Evolutionary conservation across 2,113 vertebrate species (phyloP).

Genomic region (Aleadryas rufinucha): DNA sequence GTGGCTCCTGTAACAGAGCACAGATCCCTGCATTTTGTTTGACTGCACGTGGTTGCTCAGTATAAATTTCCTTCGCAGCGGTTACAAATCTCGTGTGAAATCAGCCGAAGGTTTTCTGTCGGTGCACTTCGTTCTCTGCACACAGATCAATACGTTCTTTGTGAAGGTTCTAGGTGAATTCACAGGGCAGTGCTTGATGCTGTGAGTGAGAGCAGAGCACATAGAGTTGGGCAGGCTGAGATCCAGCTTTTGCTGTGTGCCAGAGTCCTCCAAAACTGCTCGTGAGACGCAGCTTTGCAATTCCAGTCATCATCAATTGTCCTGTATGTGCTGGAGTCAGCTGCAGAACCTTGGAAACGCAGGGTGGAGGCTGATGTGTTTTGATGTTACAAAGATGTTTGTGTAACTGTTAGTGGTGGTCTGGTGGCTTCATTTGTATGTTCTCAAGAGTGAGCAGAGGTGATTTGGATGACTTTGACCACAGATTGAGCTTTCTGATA

Average conservation of each 20-base stretch:
- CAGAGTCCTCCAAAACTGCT: neutral
- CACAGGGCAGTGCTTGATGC: neutral
- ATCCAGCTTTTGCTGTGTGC: neutral
- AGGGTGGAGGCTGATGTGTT: neutral
- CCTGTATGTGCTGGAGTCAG: neutral
- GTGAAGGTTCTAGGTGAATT: neutral
- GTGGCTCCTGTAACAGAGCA: neutral
- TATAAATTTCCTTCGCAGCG: neutral
- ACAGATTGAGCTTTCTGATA: neutral
- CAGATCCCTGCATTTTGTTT: neutral
- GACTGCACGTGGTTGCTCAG: neutral
- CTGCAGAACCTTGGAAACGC: accelerated
- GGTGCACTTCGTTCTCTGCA: accelerated
- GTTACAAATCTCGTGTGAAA: neutral
- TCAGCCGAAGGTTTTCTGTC: neutral
- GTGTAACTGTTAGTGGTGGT: neutral
- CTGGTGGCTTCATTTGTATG: neutral
- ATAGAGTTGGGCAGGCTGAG: neutral
- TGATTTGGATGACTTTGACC: neutral
- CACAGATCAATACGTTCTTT: accelerated
- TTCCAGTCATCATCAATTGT: neutral
- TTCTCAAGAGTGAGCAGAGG: neutral
- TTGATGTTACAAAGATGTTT: neutral
- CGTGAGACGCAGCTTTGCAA: neutral
- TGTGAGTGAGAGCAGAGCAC: neutral